A percentile compares a stretch with the other conserved stretches of the same genome.
Conservation (phyloP, 2,113 vertebrate genomes). For the Ciconia boyciana region DNA sequence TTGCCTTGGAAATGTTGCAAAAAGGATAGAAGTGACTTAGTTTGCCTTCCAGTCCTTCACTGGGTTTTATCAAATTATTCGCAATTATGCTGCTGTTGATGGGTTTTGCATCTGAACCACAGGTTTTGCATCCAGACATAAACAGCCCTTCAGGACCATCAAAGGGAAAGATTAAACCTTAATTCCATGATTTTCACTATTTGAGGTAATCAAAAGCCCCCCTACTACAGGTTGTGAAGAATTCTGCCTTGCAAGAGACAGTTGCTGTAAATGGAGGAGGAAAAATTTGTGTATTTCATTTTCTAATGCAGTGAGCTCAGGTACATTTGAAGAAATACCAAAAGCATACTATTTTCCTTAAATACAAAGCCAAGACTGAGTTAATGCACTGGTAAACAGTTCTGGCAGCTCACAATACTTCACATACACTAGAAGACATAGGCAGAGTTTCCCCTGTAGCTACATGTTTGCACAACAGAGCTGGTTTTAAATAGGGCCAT, state of each 20-base stretch:
- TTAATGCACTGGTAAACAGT: neutral
- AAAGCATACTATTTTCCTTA: neutral
- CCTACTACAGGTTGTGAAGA: neutral
- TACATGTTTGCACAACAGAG: neutral
- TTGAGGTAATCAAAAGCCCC: neutral
- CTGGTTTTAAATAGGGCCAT: neutral
- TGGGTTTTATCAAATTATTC: neutral
- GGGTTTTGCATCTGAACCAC: neutral
- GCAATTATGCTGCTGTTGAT: neutral
- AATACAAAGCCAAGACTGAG: neutral
- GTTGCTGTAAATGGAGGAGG: neutral
- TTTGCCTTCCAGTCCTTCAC: neutral
- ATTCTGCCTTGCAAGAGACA: neutral
- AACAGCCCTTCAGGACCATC: neutral
- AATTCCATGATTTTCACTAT: neutral
- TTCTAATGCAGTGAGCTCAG: neutral
- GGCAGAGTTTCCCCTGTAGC: neutral
- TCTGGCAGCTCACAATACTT: neutral
- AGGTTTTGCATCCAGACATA: neutral
- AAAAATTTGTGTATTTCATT: neutral
- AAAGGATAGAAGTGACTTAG: neutral
- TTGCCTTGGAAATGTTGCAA: neutral
- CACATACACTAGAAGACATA: neutral
- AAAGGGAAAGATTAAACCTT: neutral
- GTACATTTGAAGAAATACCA: neutral